phyloP scores from a whole-genome alignment of 2,113 vertebrate species.

The Toxotes chatareus region DNA sequence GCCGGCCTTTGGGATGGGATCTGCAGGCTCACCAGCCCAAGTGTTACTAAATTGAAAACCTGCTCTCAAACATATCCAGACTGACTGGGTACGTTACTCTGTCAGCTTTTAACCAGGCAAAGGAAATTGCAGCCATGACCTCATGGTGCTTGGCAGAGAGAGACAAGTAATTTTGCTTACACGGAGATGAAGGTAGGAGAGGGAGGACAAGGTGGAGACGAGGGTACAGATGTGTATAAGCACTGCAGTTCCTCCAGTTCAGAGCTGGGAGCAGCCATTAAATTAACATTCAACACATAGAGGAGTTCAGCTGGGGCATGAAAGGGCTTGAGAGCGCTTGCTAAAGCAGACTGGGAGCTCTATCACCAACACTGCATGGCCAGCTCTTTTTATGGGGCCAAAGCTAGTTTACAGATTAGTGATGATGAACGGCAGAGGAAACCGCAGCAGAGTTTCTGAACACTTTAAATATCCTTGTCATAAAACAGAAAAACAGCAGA shows the following conservation, averaged over 20 bases:
- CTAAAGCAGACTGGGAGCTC: constrained; percentile 48
- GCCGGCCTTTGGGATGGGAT: constrained; percentile 50
- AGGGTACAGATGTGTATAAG: constrained; percentile 50
- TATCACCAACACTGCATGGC: constrained; percentile 40
- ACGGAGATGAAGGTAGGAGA: constrained; percentile 29
- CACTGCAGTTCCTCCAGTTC: constrained; percentile 43
- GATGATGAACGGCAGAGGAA: constrained; percentile 29
- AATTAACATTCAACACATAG: constrained; percentile 75
- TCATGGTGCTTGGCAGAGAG: constrained; percentile 49
- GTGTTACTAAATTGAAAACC: constrained; percentile 78
- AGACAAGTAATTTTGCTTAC: constrained; percentile 74
- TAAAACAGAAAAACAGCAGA: constrained; percentile 23
- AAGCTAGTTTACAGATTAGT: constrained; percentile 51
- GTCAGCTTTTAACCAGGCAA: constrained; percentile 79
- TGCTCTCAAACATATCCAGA: constrained; percentile 60
- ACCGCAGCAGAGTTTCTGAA: constrained; percentile 1
- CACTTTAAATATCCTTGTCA: constrained; percentile 10
- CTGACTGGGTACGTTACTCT: constrained; percentile 61
- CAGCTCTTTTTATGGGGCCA: constrained; percentile 40
- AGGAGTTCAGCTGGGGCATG: constrained; percentile 66
- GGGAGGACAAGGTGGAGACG: constrained; percentile 38
- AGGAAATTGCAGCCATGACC: constrained; percentile 81
- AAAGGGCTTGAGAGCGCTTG: constrained; percentile 50
- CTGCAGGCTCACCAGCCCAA: constrained; percentile 47
- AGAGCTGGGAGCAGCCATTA: constrained; percentile 55